Percentiles rank a stretch among this genome's conserved stretches.
Evolutionary conservation across 2,797 vertebrate species (phyloP).

Genomic region (Mycteria americana): DNA sequence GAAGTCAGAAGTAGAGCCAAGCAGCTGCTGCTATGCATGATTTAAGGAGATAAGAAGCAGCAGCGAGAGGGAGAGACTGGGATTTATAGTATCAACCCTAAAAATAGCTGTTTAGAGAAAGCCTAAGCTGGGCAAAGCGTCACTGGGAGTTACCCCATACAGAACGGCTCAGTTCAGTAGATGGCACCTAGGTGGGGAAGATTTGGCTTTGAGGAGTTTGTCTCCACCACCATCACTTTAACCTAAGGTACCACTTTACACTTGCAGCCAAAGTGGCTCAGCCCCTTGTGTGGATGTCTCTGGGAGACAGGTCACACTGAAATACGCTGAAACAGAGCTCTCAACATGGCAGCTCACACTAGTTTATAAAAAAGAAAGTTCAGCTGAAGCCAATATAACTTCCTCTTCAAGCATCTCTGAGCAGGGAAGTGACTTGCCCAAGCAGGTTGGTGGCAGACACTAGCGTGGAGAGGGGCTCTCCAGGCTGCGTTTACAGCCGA

Average conservation of each 20-base stretch:
- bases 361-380: slow-evolving; percentile 46
- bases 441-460: slow-evolving; percentile 46
- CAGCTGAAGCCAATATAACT: slow-evolving; percentile 21
- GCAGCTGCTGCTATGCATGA: slow-evolving; percentile 48
- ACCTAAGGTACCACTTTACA: background rate
- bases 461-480: background rate
- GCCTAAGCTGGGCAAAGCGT: slow-evolving; percentile 28
- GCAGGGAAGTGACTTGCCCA: slow-evolving; percentile 29
- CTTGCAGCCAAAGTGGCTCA: background rate
- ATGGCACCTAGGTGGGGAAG: background rate
- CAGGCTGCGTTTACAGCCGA: background rate
- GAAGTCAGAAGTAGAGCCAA: slow-evolving; percentile 47
- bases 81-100: slow-evolving; percentile 53
- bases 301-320: background rate
- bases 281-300: background rate
- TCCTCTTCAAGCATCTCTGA: slow-evolving; percentile 32
- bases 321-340: background rate
- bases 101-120: slow-evolving; percentile 54
- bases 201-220: background rate
- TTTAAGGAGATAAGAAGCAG: slow-evolving; percentile 56
- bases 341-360: background rate
- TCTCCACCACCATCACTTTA: background rate
- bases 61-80: slow-evolving; percentile 14
- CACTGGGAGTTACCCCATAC: background rate
- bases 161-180: background rate